Evolutionary conservation across 92 coral and sea anemone species (phyloP), one percentile per base, ranked within the genome.

Genomic region (Micromussa lordhowensis): DNA sequence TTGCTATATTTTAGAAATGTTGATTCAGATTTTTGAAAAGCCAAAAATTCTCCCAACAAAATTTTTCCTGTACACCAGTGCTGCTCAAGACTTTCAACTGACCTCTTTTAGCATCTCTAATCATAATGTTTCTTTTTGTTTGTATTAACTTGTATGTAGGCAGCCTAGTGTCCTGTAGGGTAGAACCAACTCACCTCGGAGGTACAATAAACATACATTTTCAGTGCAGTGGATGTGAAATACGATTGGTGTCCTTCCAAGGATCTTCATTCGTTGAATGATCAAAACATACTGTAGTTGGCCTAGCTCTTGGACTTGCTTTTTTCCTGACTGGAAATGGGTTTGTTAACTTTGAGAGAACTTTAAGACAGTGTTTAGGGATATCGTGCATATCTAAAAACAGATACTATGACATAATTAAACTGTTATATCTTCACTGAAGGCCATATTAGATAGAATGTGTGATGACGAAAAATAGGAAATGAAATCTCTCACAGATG

Each of bases 251-350:
- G 5, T 81, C 70, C 40, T 88, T 88, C 81, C 71, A 83, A 34
- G 91, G 93, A 22, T 90, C 88, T 3, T 36, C 84, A 14, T 17
- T 86, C 58, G 87, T 92, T 30, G 95, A 89, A 22, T 91, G 89
- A 5, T 89, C 91, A 58, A 93, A 75, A 80, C 73, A 84, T 44
- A 87, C 91, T 26, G 95, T 86, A 0, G 92, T 90, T 55, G 91
- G 95, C 5, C 73, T 93, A 9, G 93, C 93, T 1, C 76, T 93
- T 29, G 84, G 63, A 34, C 92, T 92, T 48, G 93, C 95, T 26
- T 90, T 93, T 79, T 75, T 90, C 61, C 85, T 93, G 22, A 59
- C 93, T 59, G 93, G 93, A 10, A 87, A 90, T 87, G 91, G 93
- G 4, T 93, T 82, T 90, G 90, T 92, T 1, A 81, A 82, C 40